phyloP scores from a whole-genome alignment of 2,797 vertebrate genomes.

The Dipus sagitta region DNA sequence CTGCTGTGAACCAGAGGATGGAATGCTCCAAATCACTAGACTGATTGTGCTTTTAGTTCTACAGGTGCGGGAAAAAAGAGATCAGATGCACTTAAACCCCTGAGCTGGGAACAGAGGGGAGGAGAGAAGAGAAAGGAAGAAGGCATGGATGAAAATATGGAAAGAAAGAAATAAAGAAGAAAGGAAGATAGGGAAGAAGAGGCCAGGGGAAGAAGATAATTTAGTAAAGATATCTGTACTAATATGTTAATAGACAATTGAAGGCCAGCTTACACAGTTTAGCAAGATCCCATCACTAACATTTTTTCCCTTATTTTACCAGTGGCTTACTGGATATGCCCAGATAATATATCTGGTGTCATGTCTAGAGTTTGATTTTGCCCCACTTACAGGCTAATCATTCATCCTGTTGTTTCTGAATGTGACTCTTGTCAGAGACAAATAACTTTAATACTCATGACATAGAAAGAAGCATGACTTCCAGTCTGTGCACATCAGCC shows the following conservation, averaged over 20 bases:
- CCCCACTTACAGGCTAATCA: not conserved
- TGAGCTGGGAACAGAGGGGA: not conserved
- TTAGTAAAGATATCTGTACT: not conserved
- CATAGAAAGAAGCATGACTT: not conserved
- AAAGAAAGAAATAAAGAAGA: fast-evolving
- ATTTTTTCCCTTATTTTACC: not conserved
- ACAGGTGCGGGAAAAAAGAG: not conserved
- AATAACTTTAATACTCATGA: not conserved
- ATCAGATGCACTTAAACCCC: not conserved
- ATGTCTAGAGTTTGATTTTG: not conserved
- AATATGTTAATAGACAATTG: not conserved
- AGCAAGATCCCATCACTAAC: not conserved
- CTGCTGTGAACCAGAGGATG: not conserved
- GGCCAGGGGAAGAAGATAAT: not conserved
- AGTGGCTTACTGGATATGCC: not conserved
- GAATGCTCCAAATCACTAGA: not conserved
- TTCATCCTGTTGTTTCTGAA: not conserved
- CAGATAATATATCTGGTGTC: not conserved
- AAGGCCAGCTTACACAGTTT: not conserved
- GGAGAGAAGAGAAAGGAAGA: not conserved
- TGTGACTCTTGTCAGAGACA: slow-evolving; percentile 17
- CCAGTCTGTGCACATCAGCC: not conserved
- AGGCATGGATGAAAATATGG: no score
- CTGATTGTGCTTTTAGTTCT: not conserved
- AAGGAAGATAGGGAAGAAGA: not conserved